These are phyloP conservation scores for Fragum whitleyi DNA, from an alignment of 2,888 invertebrate genomes.

Conservation along the genomic window DNA sequence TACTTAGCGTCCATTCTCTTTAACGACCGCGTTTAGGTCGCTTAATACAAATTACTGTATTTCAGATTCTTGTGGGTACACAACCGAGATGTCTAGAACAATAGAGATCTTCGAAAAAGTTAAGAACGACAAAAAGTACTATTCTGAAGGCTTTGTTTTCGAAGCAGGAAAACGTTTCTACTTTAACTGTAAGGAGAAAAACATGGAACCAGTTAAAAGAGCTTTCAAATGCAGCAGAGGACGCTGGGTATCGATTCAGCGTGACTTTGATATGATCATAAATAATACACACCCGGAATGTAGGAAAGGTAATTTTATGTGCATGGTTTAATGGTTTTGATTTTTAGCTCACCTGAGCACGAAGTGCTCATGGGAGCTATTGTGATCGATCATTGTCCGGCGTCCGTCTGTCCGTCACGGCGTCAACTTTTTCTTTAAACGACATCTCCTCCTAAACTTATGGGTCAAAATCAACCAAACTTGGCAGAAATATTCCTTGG, in stretches of 20 bases:
- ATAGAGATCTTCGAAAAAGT: not conserved
- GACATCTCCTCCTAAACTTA: too few relatives aligned
- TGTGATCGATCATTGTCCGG: too few relatives aligned
- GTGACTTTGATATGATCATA: not conserved
- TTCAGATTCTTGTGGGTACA: not conserved
- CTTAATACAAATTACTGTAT: too few relatives aligned
- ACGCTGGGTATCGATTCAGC: not conserved
- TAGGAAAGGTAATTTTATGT: not conserved
- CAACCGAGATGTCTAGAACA: not conserved
- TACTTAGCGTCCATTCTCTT: too few relatives aligned
- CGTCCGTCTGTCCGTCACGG: too few relatives aligned
- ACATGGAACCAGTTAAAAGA: not conserved
- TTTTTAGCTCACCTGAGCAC: too few relatives aligned
- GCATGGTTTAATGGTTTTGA: too few relatives aligned
- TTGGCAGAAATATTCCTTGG: too few relatives aligned
- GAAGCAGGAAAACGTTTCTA: not conserved
- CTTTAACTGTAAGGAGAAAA: not conserved
- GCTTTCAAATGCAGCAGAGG: not conserved
- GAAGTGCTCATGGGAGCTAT: too few relatives aligned
- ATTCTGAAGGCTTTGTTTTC: not conserved
- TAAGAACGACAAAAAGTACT: not conserved
- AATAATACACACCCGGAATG: not conserved
- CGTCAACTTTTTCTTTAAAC: too few relatives aligned
- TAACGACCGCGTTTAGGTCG: too few relatives aligned
- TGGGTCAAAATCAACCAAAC: too few relatives aligned